Base-by-base conservation (phyloP, 2,888 invertebrate species). In the Phengaris arion region DNA sequence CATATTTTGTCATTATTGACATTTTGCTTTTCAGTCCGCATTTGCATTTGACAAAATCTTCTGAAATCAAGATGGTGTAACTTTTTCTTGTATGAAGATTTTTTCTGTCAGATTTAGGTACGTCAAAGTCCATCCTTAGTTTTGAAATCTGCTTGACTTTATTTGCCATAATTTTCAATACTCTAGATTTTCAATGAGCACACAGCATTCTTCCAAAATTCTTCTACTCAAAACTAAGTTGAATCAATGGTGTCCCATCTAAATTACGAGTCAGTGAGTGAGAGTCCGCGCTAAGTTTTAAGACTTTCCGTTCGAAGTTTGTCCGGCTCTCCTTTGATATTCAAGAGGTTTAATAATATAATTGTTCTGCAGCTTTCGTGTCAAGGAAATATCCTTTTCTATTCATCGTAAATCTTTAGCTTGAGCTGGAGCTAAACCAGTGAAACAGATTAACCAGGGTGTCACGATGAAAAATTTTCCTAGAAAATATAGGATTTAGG, bases 311-410 rank as follows among this genome's bases (percentile, higher is more conserved):
- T 72, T 76, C 82, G 84, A 90, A 89, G 86, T 89, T 87, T 79
- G 85, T 84, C 85, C 85, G 84, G 86, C 85, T 86, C 84, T 85
- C 83, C 84, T 87, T 87, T 87, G 86, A 88, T 86, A 87, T 86
- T 86, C 84, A 85, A 86, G 85, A 83, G 84, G 86, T 88, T 87
- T 89, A 90, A 22, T 22, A 22, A 22, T 22, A 22, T 22, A 22
- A 90, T 89, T 89, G 87, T 89, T 85, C 84, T 83, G 83, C 83
- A 86, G 85, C 86, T 86, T 85, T n/a, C 12, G 55, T 69, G 75
- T 57, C 55, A 69, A 46, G 46, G 48, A 75, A 69, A 75, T 69
- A 45, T 74, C 15, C n/a, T 45, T 52, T 68, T 51, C 52, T 74
- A 68, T 74, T 74, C 52, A 74, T 45, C 68, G 45, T 52, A 22